Base-by-base conservation (phyloP, 2,888 invertebrate species). In the Galerucella nymphaeae region DNA sequence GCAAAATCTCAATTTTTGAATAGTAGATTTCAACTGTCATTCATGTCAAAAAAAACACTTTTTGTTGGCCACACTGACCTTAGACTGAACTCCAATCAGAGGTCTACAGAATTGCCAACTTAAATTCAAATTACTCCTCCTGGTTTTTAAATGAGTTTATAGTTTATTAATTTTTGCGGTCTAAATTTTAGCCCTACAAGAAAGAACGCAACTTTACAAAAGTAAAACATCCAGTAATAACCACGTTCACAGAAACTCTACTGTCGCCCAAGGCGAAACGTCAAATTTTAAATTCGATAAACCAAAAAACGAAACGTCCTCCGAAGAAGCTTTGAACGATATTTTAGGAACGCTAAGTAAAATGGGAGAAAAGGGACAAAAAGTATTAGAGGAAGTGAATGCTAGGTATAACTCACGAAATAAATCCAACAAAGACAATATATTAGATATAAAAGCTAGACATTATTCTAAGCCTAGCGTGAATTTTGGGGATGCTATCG, bases 281-380 rank as follows among this genome's bases (percentile, higher is more conserved):
- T 77, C 73, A 18, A 85, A 85, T 75, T 77, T 85, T 30, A 80
- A 82, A 68, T 84, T 85, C 61, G 76, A 82, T 66, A 62, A 77
- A 8, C 80, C 81, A 11, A 74, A 76, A 69, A 66, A 87, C 62
- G 84, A 87, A 86, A 73, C 84, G 79, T 50, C 85, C 4, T 89
- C 89, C 0, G 85, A 84, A 48, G 92, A 93, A 82, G 87, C 91
- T 0, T 89, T 91, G 69, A 87, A 89, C 76, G 90, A 90, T 20
- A 89, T 92, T 0, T 82, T 91, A 23, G 85, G 86, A 16, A 90
- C 89, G 80, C 84, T 93, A 0, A 88, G 88, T 75, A 87, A 87
- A 0, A 81, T 93, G 13, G 93, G 92, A 0, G 86, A 87, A 1
- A 87, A 88, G 65, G 91, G 92, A 0, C 88, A 88, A 71, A 84